phyloP scores from a whole-genome alignment of 2,797 vertebrate genomes.

The Danio kyathit region DNA sequence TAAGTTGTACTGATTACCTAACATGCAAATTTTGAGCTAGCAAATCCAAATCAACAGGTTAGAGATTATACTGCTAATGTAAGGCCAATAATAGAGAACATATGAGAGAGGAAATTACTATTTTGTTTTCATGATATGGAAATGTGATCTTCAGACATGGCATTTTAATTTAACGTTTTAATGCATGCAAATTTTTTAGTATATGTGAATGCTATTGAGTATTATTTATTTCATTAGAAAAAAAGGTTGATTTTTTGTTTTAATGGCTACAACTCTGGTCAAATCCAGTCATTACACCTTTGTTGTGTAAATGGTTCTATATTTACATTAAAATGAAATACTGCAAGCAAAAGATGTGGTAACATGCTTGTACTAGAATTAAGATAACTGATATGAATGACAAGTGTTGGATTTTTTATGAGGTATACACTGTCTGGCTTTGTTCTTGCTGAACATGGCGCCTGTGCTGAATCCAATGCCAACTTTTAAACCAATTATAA shows the following conservation, averaged over 20 bases:
- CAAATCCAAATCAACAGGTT: not conserved
- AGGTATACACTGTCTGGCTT: conserved; percentile 34
- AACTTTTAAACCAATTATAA: conserved; percentile 55
- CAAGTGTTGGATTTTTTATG: not conserved
- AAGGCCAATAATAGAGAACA: not conserved
- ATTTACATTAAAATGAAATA: not conserved
- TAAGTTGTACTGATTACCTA: not conserved
- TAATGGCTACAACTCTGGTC: not conserved
- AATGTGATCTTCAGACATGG: not conserved
- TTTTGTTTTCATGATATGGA: not conserved
- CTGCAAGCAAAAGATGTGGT: not conserved
- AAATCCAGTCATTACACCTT: not conserved
- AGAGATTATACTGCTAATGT: not conserved
- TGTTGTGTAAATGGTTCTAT: not conserved
- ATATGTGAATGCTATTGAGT: too few species aligned
- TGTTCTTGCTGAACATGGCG: conserved; percentile 58
- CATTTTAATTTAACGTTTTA: too few species aligned
- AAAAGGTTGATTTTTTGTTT: not conserved
- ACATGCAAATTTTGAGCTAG: not conserved
- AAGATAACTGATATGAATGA: too few species aligned
- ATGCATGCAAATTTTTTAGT: too few species aligned
- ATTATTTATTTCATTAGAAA: not conserved
- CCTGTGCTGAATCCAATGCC: not conserved
- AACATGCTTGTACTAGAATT: not conserved
- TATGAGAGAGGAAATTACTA: not conserved